Base-by-base conservation (phyloP, 2,888 invertebrate genomes). In the Sthenelais limicola region DNA sequence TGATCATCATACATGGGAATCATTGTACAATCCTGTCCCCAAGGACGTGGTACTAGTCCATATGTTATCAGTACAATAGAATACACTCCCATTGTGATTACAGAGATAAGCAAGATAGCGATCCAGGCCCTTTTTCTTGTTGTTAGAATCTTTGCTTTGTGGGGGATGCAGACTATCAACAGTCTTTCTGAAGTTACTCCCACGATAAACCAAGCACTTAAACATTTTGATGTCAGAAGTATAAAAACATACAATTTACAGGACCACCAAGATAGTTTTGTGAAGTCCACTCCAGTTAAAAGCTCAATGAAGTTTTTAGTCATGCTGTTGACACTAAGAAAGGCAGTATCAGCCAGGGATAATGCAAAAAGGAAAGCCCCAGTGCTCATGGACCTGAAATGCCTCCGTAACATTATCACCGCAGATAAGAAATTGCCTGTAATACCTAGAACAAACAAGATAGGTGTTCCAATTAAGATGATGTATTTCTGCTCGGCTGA, bases 191-290 rank as follows among this genome's bases (percentile, higher is more conserved):
- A 12, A 12, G 62, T 62, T 1, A 62, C 38, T 9, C 38, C 62
- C 38, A 62, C 62, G 3, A 62, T 62, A 26, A 62, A 26, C 62
- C 62, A 62, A 43, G 62, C 62, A 24, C 62, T 62, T 7, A 62
- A 43, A 18, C 35, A 62, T 18, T 62, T 62, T 7, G 62, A 62
- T 35, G 38, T 38, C 62, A 62, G 21, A 1, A 62, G 38, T 12
- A 62, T 24, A 24, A 38, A 62, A 3, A 62, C 62, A 24, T 62
- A 62, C 9, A 62, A 7, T 26, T 35, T 38, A 38, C 62, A 62
- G 9, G 24, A 24, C 38, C 35, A 62, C 12, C 24, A 15, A 1
- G 35, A 62, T 1, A 21, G 21, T 43, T 35, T 62, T 9, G 38
- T 62, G 3, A 38, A 28, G 62, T 62, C 38, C 38, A 62, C 62